A percentile compares a stretch with the other conserved stretches of the same genome.
These are phyloP conservation scores for Dilophus febrilis DNA, from an alignment of 2,888 invertebrate genomes.

Conservation along the genomic window DNA sequence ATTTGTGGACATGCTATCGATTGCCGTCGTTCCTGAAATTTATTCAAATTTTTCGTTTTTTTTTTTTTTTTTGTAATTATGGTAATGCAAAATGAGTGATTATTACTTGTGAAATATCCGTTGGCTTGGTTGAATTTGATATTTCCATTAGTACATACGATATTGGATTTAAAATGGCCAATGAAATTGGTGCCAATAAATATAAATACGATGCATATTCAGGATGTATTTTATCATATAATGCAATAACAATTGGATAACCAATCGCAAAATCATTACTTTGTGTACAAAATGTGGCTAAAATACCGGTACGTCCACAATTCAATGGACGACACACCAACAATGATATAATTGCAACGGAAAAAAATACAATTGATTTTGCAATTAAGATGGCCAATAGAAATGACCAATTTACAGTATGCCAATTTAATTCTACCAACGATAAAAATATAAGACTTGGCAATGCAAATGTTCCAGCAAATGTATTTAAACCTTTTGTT, in stretches of 20 bases:
- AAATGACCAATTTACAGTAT: constrained; percentile 79
- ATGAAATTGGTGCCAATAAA: constrained; percentile 83
- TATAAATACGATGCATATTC: constrained; percentile 84
- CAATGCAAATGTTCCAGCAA: constrained; percentile 84
- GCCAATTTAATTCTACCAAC: constrained; percentile 67
- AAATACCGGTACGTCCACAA: constrained; percentile 72
- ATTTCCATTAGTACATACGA: constrained; percentile 83
- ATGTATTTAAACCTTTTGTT: constrained; percentile 78
- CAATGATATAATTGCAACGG: constrained; percentile 58
- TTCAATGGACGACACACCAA: constrained; percentile 65
- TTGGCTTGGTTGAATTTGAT: constrained; percentile 27
- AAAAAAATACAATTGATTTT: constrained; percentile 69
- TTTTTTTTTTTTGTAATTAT: too few species aligned
- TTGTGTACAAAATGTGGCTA: constrained; percentile 89
- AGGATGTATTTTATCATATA: constrained; percentile 72
- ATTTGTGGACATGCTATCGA: constrained; percentile 2
- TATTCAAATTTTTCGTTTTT: too few species aligned
- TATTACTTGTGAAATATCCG: constrained; percentile 10
- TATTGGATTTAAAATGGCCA: constrained; percentile 82
- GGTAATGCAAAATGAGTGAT: too few species aligned
- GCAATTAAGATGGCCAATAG: constrained; percentile 68
- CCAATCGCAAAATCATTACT: constrained; percentile 97
- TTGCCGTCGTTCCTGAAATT: constrained; percentile 1
- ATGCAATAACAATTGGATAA: constrained; percentile 78
- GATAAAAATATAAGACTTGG: constrained; percentile 86